phyloP scores from a whole-genome alignment of 2,797 vertebrate species.

The Microctenopoma steveboyesi region DNA sequence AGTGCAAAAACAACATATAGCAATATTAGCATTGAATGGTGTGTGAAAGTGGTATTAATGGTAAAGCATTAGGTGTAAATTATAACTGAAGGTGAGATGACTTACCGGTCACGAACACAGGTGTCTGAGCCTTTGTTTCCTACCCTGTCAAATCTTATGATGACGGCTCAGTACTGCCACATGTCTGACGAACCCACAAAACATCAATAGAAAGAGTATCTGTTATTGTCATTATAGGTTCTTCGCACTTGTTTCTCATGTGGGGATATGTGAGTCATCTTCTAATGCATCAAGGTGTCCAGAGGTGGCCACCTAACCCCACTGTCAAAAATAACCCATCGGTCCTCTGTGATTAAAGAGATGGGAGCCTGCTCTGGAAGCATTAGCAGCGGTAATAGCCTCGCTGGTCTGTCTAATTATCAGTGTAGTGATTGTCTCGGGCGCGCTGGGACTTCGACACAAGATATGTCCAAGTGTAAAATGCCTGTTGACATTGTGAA shows the following conservation, averaged over 20 bases:
- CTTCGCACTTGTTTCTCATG: constrained; percentile 24
- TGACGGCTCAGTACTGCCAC: neutral
- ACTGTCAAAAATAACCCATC: constrained; percentile 39
- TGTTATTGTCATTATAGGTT: constrained; percentile 27
- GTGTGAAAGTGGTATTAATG: too few species aligned
- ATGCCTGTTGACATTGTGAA: constrained; percentile 38
- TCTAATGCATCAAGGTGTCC: constrained; percentile 26
- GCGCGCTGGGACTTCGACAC: constrained; percentile 34
- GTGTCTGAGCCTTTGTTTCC: neutral
- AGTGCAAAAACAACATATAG: too few species aligned
- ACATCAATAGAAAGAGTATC: constrained; percentile 3
- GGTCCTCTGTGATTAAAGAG: constrained; percentile 52
- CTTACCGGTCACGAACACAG: too few species aligned
- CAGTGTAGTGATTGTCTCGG: constrained; percentile 45
- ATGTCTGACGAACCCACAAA: neutral
- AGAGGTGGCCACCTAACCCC: constrained; percentile 24
- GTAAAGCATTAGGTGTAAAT: too few species aligned
- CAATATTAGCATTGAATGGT: too few species aligned
- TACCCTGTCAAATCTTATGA: neutral
- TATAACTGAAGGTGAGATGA: too few species aligned
- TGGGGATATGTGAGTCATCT: constrained; percentile 36
- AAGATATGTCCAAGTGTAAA: constrained; percentile 15
- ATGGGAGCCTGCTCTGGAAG: constrained; percentile 24
- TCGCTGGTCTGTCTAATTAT: constrained; percentile 52
- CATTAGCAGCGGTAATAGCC: constrained; percentile 41